Base-by-base conservation (phyloP, 2,113 vertebrate species). In the Cyanoderma ruficeps region DNA sequence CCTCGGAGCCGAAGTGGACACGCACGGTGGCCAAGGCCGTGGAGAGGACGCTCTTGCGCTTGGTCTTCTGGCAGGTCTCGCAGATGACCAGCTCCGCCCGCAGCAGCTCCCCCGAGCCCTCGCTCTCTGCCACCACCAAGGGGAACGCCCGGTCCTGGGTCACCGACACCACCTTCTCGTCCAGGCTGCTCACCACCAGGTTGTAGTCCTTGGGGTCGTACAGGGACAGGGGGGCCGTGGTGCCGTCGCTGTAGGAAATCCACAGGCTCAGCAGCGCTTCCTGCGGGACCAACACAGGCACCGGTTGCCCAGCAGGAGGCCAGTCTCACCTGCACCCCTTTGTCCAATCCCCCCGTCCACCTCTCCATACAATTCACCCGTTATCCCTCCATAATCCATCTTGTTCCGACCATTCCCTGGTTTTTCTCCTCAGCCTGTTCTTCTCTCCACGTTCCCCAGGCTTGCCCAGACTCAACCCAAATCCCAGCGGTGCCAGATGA, bases 151-250 rank as follows among this genome's bases (percentile, higher is more conserved):
- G 98, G 94, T 99, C 99, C 90, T 99, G 99, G 42, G 98, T 98
- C 78, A 99, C 98, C 0, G 98, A 98, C 59, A 98, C 99, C 65
- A 99, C 98, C 28, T 98, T 98, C 95, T 99, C 98, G 0, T 99
- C 98, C 96, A 99, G 96, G 37, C 98, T 98, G 95, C 97, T 99
- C 94, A 99, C 98, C 39, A 99, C 98, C 94, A 99, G 97, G 83
- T 99, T 99, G 83, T 99, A 99, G 98, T 99, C 99, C 97, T 99
- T 99, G 65, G 98, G 98, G 95, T 99, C 99, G 13, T 99, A 99
- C 60, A 99, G 98, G 77, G 98, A 98, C 83, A 99, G 98, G 2
- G 99, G 99, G 16, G 98, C 98, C 0, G 98, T 99, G 60, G 99
- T 99, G 96, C 98, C 99, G 8, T 99, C 99, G 7, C 99, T 99